These are phyloP conservation scores for Petrocephalus microphthalmus DNA, from an alignment of 2,113 vertebrate species.

Conservation along the genomic window DNA sequence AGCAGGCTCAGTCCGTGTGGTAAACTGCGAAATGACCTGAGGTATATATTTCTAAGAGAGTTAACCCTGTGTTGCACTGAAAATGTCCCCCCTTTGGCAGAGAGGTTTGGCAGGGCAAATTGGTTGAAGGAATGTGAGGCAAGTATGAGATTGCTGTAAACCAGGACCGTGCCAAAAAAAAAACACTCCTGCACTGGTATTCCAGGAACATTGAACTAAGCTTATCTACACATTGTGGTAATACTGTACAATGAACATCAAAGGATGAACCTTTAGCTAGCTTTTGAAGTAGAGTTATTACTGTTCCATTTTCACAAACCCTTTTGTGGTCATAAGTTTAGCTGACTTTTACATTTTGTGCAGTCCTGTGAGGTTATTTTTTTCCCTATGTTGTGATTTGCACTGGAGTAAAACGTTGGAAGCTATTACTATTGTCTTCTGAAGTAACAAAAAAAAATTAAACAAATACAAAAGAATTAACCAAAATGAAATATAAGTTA, in stretches of 20 bases:
- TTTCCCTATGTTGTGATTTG: slow-evolving; percentile 36
- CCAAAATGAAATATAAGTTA: slow-evolving; percentile 6
- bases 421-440: slow-evolving; percentile 10
- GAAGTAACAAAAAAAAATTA: slow-evolving; percentile 2
- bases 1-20: slow-evolving; percentile 33
- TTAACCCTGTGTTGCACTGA: slow-evolving; percentile 43
- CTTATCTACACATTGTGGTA: slow-evolving; percentile 20
- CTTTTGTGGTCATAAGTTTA: background rate
- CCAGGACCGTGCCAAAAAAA: slow-evolving; percentile 32
- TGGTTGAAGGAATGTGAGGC: slow-evolving; percentile 29
- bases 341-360: background rate
- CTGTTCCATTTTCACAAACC: background rate
- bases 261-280: background rate
- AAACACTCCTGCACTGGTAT: background rate
- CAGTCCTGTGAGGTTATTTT: background rate
- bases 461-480: background rate
- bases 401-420: slow-evolving; percentile 62
- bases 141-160: slow-evolving; percentile 44
- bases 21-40: slow-evolving; percentile 57
- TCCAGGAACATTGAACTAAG: slow-evolving; percentile 31
- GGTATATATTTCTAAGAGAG: slow-evolving; percentile 55
- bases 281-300: background rate
- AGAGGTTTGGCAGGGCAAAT: slow-evolving; percentile 45
- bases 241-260: slow-evolving; percentile 21
- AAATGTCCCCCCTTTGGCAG: slow-evolving; percentile 42